These are phyloP conservation scores for Harmothoe impar DNA, from an alignment of 2,888 invertebrate genomes.

Conservation along the genomic window DNA sequence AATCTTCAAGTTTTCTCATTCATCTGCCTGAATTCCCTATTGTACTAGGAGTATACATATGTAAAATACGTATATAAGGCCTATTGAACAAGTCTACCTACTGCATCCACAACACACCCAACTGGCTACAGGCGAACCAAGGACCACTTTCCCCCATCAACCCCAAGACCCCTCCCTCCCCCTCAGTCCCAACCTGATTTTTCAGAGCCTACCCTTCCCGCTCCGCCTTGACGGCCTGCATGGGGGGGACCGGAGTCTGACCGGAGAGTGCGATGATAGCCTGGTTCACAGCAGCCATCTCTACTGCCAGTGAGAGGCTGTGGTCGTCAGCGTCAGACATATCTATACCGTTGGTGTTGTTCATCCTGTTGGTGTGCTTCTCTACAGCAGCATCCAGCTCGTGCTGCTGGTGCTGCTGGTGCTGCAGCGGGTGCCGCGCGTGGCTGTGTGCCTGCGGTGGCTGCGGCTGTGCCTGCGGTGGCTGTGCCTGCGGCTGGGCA, in stretches of 20 bases:
- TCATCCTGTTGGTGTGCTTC: not conserved
- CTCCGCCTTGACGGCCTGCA: conserved; percentile 54
- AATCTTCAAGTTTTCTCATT: conserved; percentile 20
- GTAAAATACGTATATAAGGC: not conserved
- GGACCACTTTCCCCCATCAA: not conserved
- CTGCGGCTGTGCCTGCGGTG: not conserved
- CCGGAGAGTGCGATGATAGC: conserved; percentile 70
- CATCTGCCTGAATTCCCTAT: conserved; percentile 33
- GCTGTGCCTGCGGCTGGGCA: not conserved
- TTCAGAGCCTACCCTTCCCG: not conserved
- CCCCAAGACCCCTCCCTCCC: not conserved
- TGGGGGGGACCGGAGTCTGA: conserved; percentile 64
- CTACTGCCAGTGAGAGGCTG: conserved; percentile 68
- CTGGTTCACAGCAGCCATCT: conserved; percentile 71
- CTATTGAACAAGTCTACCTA: conserved; percentile 36
- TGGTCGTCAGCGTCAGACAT: conserved; percentile 64
- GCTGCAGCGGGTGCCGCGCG: not conserved
- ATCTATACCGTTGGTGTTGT: conserved; percentile 43
- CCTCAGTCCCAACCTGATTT: no score
- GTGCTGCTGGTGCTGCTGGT: not conserved
- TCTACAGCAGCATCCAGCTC: not conserved
- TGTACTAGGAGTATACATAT: conserved; percentile 26
- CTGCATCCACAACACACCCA: not conserved
- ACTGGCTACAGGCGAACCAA: conserved; percentile 32
- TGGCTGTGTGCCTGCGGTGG: not conserved